Conservation (phyloP, 2,888 invertebrate species). For the Athalia rosae region DNA sequence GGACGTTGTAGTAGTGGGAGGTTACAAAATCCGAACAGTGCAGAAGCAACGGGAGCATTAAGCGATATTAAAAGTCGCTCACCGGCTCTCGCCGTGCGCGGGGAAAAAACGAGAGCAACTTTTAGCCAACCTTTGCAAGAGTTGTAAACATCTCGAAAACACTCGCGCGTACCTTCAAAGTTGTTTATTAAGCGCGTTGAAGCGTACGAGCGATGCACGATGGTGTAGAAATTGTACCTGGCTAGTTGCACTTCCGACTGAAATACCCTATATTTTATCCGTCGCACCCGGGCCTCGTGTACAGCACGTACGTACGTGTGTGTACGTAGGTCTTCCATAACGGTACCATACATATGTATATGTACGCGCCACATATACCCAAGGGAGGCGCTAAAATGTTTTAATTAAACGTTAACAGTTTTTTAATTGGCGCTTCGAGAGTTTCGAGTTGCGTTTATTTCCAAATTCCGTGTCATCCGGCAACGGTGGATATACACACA, state of each 20-base stretch:
- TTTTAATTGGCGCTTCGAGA: conserved; percentile 61
- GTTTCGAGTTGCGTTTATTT: conserved; percentile 60
- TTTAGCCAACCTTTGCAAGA: background rate
- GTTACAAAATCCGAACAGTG: background rate
- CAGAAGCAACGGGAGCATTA: conserved; percentile 51
- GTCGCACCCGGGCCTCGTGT: conserved; percentile 3
- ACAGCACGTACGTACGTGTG: too few species aligned
- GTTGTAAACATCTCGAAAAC: conserved; percentile 52
- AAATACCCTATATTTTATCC: conserved; percentile 44
- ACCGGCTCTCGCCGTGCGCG: conserved; percentile 14
- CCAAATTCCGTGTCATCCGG: conserved; percentile 51
- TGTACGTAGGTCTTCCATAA: conserved; percentile 6
- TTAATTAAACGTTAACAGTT: conserved; percentile 67
- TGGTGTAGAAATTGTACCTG: background rate
- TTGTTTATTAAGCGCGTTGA: conserved; percentile 17
- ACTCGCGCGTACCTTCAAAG: conserved; percentile 18
- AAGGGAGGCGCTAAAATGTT: conserved; percentile 58
- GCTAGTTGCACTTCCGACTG: conserved; percentile 53
- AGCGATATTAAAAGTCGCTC: conserved; percentile 54
- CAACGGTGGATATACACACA: background rate
- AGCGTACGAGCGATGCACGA: background rate
- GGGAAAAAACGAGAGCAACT: conserved; percentile 1
- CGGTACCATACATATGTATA: background rate
- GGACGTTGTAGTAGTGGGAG: background rate
- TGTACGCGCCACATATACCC: conserved; percentile 39